A percentile compares a stretch with the other conserved stretches of the same genome.
Conservation (phyloP, 2,888 invertebrate species). For the Drosophila melanosoma region DNA sequence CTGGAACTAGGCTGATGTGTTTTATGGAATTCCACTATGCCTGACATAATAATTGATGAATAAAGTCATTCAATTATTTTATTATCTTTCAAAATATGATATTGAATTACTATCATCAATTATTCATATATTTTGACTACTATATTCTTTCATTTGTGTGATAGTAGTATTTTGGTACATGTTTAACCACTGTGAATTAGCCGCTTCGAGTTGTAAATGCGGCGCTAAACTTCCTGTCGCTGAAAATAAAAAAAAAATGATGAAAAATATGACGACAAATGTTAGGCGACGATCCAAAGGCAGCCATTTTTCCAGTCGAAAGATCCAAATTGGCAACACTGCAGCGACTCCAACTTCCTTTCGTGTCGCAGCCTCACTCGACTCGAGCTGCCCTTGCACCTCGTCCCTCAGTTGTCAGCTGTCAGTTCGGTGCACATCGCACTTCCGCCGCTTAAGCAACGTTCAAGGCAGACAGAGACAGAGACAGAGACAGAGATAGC, state of each 20-base stretch:
- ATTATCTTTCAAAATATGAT: not conserved
- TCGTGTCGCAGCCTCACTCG: constrained; percentile 22
- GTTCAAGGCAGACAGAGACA: constrained; percentile 28
- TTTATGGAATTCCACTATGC: not conserved
- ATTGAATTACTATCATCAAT: not conserved
- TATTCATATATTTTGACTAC: not conserved
- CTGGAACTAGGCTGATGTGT: constrained; percentile 13
- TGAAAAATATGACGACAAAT: constrained; percentile 64
- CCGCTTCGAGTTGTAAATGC: constrained; percentile 14
- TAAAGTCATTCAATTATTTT: not conserved
- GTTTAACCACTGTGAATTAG: constrained; percentile 36
- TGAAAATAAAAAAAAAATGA: constrained; percentile 16
- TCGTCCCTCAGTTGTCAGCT: constrained; percentile 31
- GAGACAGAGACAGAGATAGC: constrained; percentile 26
- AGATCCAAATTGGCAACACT: constrained; percentile 47
- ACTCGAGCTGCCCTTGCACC: constrained; percentile 20
- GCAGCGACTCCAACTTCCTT: constrained; percentile 25
- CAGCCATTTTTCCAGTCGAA: constrained; percentile 67
- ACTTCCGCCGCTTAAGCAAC: constrained; percentile 64
- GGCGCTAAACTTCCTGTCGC: constrained; percentile 14
- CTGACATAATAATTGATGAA: not conserved
- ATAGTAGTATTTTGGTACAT: not conserved
- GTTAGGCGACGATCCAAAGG: constrained; percentile 56
- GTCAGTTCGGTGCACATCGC: constrained; percentile 63
- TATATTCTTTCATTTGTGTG: not conserved